Conservation (phyloP, 2,888 invertebrate species). For the Pegoplata infirma region DNA sequence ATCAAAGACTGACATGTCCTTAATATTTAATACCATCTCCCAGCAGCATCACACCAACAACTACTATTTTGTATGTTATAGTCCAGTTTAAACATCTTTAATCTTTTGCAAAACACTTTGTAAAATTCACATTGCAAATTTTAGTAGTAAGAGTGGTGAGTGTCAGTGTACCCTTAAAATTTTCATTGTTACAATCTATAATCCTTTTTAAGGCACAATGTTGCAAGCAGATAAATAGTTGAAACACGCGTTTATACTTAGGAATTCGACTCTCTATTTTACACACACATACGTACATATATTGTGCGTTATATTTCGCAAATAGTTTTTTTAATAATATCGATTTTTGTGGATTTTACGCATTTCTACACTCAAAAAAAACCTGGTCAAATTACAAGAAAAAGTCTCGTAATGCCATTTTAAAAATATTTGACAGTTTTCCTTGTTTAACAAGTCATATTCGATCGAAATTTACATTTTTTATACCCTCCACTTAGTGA, state of each 20-base stretch:
- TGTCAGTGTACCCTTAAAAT: background rate
- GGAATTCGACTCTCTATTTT: conserved; percentile 12
- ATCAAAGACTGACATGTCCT: background rate
- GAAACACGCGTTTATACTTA: background rate
- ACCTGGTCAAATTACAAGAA: too few species aligned
- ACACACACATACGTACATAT: background rate
- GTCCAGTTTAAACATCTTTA: conserved; percentile 14
- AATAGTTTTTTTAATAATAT: too few species aligned
- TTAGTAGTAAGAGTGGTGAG: background rate
- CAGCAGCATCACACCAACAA: background rate
- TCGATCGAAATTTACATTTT: too few species aligned
- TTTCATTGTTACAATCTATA: conserved; percentile 16
- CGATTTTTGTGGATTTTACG: too few species aligned
- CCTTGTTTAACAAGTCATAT: too few species aligned
- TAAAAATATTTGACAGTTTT: too few species aligned
- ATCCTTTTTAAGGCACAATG: conserved; percentile 28
- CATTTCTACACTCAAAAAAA: too few species aligned
- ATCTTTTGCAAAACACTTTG: conserved; percentile 28
- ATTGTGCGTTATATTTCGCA: too few species aligned
- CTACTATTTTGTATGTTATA: background rate
- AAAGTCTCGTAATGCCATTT: too few species aligned
- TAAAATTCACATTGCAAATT: background rate
- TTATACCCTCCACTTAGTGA: too few species aligned
- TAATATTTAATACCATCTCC: conserved; percentile 8
- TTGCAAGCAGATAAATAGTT: background rate